Percentiles rank a stretch among this genome's conserved stretches.
These are phyloP conservation scores for Morpho deidamia DNA, from an alignment of 2,888 invertebrate genomes.

Conservation along the genomic window DNA sequence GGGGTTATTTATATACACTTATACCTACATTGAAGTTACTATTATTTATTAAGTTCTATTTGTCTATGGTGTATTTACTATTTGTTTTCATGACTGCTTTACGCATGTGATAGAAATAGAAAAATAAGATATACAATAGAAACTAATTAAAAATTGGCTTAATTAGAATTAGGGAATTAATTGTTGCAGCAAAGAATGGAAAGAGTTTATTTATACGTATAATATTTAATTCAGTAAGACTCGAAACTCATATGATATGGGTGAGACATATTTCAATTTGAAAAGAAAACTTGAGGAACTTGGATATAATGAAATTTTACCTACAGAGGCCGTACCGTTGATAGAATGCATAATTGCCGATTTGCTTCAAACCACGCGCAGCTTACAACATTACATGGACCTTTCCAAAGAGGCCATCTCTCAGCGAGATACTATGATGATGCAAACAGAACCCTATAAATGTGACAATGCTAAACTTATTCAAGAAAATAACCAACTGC, in stretches of 20 bases:
- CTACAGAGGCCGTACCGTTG: conserved; percentile 86
- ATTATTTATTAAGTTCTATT: too few relatives aligned
- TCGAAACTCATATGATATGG: conserved; percentile 37
- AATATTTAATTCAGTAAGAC: background rate
- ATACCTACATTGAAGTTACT: too few relatives aligned
- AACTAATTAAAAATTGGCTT: too few relatives aligned
- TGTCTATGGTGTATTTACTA: too few relatives aligned
- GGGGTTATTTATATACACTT: too few relatives aligned
- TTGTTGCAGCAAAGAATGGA: too few relatives aligned
- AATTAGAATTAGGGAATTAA: too few relatives aligned
- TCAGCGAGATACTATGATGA: conserved; percentile 83
- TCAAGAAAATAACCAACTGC: conserved; percentile 86
- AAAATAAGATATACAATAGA: too few relatives aligned
- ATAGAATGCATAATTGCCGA: conserved; percentile 90
- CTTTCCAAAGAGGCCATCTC: conserved; percentile 83
- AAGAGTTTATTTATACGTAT: background rate
- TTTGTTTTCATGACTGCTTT: too few relatives aligned
- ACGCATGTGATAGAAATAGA: too few relatives aligned
- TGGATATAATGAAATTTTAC: conserved; percentile 88
- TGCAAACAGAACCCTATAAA: conserved; percentile 87
- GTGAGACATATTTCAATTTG: conserved; percentile 63
- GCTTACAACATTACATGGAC: conserved; percentile 89
- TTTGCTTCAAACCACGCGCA: conserved; percentile 91
- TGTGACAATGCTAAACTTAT: conserved; percentile 88
- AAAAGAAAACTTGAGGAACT: conserved; percentile 88